Evolutionary conservation across 2,113 vertebrate species (phyloP).

Genomic region (Paradoxurus hermaphroditus): DNA sequence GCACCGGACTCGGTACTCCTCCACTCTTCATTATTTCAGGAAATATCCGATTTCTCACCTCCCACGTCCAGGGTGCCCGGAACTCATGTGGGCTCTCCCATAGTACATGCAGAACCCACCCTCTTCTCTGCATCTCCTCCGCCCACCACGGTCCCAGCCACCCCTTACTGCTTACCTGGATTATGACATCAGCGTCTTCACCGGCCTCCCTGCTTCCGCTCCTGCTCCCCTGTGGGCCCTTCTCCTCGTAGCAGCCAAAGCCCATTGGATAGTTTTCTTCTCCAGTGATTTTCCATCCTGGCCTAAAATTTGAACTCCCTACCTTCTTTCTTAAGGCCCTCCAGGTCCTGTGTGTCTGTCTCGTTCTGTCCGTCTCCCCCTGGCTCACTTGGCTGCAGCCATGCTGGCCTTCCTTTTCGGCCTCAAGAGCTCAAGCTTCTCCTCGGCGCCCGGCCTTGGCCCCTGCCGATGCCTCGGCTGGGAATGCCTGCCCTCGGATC

Average conservation of each 20-base stretch:
- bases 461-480: background rate
- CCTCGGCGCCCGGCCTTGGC: background rate
- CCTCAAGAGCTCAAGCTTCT: background rate
- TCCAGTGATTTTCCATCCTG: background rate
- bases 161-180: background rate
- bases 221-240: background rate
- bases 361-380: background rate
- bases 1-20: background rate
- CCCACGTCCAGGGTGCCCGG: background rate
- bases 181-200: background rate
- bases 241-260: background rate
- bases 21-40: background rate
- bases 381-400: background rate
- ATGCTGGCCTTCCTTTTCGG: fast-evolving
- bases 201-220: background rate
- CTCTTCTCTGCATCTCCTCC: background rate
- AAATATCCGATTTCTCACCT: background rate
- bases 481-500: background rate
- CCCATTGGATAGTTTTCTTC: background rate
- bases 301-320: background rate
- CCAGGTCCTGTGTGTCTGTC: background rate
- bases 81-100: background rate
- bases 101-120: background rate
- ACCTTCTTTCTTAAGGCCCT: background rate
- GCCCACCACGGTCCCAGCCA: background rate